These are phyloP conservation scores for Exephanes ischioxanthus DNA, from an alignment of 2,888 invertebrate genomes.

Conservation along the genomic window DNA sequence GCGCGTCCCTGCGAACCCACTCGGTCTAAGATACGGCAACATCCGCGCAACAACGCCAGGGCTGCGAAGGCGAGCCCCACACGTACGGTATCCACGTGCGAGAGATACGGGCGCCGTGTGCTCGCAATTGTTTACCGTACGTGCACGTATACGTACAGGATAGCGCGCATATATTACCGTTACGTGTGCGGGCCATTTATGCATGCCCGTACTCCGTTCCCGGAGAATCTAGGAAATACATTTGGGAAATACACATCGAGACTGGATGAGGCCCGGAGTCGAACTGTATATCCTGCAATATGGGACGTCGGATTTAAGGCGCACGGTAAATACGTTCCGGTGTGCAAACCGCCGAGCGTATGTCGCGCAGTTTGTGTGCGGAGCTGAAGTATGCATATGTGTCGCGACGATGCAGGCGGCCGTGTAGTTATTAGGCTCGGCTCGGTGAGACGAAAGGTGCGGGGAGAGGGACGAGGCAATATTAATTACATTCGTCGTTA, in stretches of 20 bases:
- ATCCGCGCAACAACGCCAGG: too few relatives aligned
- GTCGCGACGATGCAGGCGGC: slow-evolving; percentile 4
- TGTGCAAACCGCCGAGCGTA: background rate
- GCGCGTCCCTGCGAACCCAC: background rate
- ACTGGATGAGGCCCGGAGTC: slow-evolving; percentile 36
- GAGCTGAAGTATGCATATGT: background rate
- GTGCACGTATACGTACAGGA: background rate
- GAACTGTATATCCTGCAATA: slow-evolving; percentile 12
- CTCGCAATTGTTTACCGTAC: slow-evolving; percentile 49
- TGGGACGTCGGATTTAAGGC: slow-evolving; percentile 19
- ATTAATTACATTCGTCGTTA: slow-evolving; percentile 63
- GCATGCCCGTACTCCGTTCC: background rate
- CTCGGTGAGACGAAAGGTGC: slow-evolving; percentile 10
- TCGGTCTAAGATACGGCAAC: too few relatives aligned
- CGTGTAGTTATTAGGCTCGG: slow-evolving; percentile 44
- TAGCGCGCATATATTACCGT: slow-evolving; percentile 19
- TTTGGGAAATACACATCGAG: slow-evolving; percentile 22
- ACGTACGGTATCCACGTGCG: slow-evolving; percentile 8
- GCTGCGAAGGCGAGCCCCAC: background rate
- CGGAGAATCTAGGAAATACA: background rate
- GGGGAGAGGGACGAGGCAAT: slow-evolving; percentile 33
- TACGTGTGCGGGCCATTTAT: slow-evolving; percentile 13
- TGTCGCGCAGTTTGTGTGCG: too few relatives aligned
- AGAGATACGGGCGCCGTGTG: slow-evolving; percentile 33
- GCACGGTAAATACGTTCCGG: background rate